Evolutionary conservation across 37 sponge, comb jelly and placozoan species (phyloP), one percentile per base, ranked within the genome.

Genomic region (Cliona cf. orientalis): DNA sequence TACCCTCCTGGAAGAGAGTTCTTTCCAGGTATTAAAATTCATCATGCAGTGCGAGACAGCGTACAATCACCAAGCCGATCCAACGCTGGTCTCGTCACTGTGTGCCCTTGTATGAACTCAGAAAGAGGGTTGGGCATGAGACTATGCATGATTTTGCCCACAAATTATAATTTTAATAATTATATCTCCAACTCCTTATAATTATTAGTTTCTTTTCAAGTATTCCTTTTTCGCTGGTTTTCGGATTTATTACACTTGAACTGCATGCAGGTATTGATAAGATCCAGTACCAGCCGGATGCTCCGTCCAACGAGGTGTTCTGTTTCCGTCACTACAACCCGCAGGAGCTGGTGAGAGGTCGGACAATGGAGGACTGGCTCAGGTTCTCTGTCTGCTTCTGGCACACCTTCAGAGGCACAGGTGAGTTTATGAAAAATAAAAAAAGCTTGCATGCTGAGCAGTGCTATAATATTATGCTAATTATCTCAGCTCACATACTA

Each of bases 331-430:
- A 90, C 42, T 90, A 90, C 74, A 84, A 90, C 49, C 66, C 91
- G 0, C 39, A 72, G 37, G 69, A 90, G 61, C 72, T 77, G 32
- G 84, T 90, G 0, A 57, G 32, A 39, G 91, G 91, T 22, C 69
- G 72, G 33, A 80, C 85, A 0, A 84, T 90, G 91, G 80, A 78
- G 72, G 91, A 90, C 31, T 90, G 91, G 91, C 80, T 90, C 21
- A 74, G 91, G 12, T 90, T 85, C 81, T 90, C 85, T 44, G 91
- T 84, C 58, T 90, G 91, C 75, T 90, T 79, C 68, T 90, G 91
- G 91, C 91, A 90, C 81, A 90, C 85, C 23, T 90, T 90, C 71
- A 64, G 91, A 34, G 91, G 91, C 28, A 90, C 91, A 39, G 91
- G 91, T 89, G 63, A 78, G 72, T 29, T 0, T 1, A 3, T 79